These are phyloP conservation scores for Semotilus atromaculatus DNA, from an alignment of 2,797 vertebrate genomes.

Conservation along the genomic window DNA sequence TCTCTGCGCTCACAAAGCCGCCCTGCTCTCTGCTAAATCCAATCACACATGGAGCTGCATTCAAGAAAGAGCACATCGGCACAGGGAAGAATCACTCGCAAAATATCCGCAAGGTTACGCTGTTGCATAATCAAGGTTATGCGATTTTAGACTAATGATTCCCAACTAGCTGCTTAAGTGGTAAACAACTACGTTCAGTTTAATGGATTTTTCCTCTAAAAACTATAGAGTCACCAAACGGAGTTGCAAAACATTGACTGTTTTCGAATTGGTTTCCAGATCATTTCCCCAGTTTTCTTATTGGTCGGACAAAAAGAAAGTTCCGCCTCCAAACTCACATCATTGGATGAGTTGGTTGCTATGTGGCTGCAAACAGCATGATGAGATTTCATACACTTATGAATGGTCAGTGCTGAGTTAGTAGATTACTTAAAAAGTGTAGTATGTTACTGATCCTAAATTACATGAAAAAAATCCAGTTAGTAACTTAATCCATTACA, in stretches of 20 bases:
- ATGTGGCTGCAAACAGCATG: background rate
- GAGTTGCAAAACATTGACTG: background rate
- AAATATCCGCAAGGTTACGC: conserved; percentile 22
- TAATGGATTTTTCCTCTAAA: background rate
- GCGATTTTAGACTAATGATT: conserved; percentile 1
- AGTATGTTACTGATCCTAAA: background rate
- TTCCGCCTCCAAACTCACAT: background rate
- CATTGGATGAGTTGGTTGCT: background rate
- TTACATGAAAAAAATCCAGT: background rate
- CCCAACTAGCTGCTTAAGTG: background rate
- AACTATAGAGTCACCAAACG: background rate
- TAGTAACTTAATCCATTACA: background rate
- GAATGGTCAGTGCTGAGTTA: background rate
- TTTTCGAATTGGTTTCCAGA: background rate
- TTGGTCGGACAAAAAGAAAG: background rate
- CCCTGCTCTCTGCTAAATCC: conserved; percentile 46
- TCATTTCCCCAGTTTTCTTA: no score
- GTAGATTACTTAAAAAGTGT: background rate
- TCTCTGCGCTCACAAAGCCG: conserved; percentile 54
- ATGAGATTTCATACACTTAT: background rate
- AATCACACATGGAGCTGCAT: conserved; percentile 40
- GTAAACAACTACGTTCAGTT: background rate
- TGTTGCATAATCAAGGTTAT: conserved; percentile 12
- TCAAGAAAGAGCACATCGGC: conserved; percentile 30
- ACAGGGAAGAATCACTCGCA: conserved; percentile 28